These are phyloP conservation scores for Drosophila cardini DNA, from an alignment of 1,140 invertebrate genomes.

Conservation along the genomic window DNA sequence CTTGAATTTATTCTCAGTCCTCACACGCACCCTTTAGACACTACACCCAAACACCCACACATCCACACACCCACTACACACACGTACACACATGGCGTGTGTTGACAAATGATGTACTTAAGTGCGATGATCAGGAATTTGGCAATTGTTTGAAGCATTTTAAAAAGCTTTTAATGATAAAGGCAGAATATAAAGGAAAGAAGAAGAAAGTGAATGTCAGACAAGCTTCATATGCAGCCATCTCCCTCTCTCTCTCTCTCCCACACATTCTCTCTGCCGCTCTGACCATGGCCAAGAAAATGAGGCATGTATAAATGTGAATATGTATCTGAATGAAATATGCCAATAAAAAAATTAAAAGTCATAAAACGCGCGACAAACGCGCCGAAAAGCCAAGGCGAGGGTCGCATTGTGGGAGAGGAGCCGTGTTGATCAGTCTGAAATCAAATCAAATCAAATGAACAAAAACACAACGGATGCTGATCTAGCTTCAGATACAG, in stretches of 20 bases:
- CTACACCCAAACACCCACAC: background rate
- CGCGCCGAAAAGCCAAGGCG: background rate
- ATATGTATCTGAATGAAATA: constrained; percentile 21
- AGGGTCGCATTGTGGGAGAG: background rate
- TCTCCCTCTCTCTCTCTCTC: no score
- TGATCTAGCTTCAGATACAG: background rate
- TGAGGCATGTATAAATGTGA: background rate
- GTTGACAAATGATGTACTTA: constrained; percentile 39
- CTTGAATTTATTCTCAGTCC: constrained; percentile 14
- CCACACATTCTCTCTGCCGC: no score
- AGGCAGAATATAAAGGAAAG: constrained; percentile 3
- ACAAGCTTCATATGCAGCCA: constrained; percentile 12
- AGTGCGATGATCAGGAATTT: constrained; percentile 19
- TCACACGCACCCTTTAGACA: background rate
- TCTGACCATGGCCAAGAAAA: constrained; percentile 56
- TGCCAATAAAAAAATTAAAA: constrained; percentile 58
- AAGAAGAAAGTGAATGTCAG: constrained; percentile 43
- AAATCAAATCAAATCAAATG: background rate
- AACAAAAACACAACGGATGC: background rate
- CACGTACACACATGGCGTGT: background rate
- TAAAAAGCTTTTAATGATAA: constrained; percentile 49
- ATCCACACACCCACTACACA: background rate
- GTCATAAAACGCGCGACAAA: constrained; percentile 46
- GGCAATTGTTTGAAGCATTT: constrained; percentile 30
- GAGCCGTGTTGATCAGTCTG: background rate